Base-by-base conservation (phyloP, 2,888 invertebrate genomes). In the Celastrina argiolus region DNA sequence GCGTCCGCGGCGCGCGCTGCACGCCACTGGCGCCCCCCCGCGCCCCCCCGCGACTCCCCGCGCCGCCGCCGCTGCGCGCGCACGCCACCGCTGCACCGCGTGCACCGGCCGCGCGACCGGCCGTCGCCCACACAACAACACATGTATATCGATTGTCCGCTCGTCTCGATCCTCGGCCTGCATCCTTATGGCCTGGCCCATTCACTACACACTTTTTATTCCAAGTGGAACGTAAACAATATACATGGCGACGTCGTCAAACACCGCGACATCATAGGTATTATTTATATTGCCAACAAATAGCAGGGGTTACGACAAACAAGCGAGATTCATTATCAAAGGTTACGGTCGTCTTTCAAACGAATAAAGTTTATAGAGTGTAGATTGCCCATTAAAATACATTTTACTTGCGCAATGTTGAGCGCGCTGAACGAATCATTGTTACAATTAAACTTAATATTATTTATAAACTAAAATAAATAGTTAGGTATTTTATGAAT, bases 1-100 rank as follows among this genome's bases (percentile, higher is more conserved):
- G 86, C 89, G 89, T 87, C 87, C 88, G 89, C 88, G 88, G 89
- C 90, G 88, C 88, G 87, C 85, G 83, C 88, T 87, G 86, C 89
- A 89, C 89, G 87, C 88, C 89, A 88, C 89, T 88, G 88, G 82
- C 88, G 84, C 86, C 82, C 82, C 81, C 87, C 82, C 84, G 82
- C 85, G 73, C 74, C 74, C 74, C 74, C 75, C 77, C 75, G 75
- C 70, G 79, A 77, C 81, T 81, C 63, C 64, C 67, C 70, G 66
- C 69, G 68, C 58, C 70, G 58, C 66, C 67, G 31, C 31, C 67
- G 68, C 70, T 67, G 71, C 69, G 72, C 73, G 67, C 68, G 51
- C 51, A 51, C 69, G 73, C 71, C 74, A 71, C 74, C 78, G 34
- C 78, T 82, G 83, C 82, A 80, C 51, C 51, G 81, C 83, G 81